Base-by-base conservation (phyloP, 2,797 vertebrate genomes). In the Lepus oiostolus region DNA sequence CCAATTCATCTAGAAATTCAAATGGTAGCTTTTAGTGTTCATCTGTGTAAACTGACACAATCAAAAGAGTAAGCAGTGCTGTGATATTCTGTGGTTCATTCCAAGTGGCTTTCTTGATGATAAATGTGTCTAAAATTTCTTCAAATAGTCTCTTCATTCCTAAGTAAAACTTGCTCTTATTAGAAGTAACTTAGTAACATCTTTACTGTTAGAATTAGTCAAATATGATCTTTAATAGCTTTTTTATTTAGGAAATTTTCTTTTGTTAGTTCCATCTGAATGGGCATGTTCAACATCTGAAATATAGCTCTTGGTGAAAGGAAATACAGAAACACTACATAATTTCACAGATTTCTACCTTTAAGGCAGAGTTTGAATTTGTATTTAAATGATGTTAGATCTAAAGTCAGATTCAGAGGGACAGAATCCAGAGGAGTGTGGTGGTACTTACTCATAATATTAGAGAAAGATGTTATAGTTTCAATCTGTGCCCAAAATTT, bases 1-100 rank as follows among this genome's bases (percentile, higher is more conserved):
- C 38, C 71, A 80, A 90, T 90, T 95, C 68, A 95, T 92, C 35
- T 93, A 76, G 63, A 92, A 94, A 87, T 84, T 91, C 83, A 70
- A 13, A 67, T 80, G 63, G 58, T 82, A 94, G 80, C 87, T 95
- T 95, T 96, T 90, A 89, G 94, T 95, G 62, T 91, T 93, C 47
- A 21, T 95, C 62, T 80, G 0, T 89, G n/a, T 83, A 80, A 95
- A 77, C 22, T 42, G 58, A 87, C 67, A 80, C 14, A 85, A 38
- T 79, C 4, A 62, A 81, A 92, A 96, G 42, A 62, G 30, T 52
- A 62, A 81, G 71, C 52, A 85, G 1, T 84, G 32, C 62, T 62
- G 4, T 81, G 79, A 83, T 82, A 38, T 8, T 70, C 60, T 63
- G 58, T 87, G 62, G 30, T 74, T 86, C 80, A 62, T 13, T 72